These are phyloP conservation scores for Strigamia crassipes DNA, from an alignment of 2,888 invertebrate species.

Conservation along the genomic window DNA sequence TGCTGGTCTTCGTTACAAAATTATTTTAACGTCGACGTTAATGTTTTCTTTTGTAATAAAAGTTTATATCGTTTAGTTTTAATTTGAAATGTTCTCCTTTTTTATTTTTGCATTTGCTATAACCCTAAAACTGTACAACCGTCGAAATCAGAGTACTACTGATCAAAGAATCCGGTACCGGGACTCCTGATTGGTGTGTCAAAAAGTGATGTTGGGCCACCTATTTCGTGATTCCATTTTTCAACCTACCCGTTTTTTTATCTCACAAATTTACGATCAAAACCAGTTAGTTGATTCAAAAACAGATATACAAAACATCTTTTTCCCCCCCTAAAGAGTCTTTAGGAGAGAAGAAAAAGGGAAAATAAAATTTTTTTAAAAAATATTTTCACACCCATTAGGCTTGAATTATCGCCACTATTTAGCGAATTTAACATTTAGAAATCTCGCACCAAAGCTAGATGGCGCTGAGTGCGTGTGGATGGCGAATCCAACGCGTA, in stretches of 20 bases:
- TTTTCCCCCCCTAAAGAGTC: neutral
- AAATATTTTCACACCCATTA: no score
- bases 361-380: no score
- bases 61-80: no score
- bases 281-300: slow-evolving; percentile 32
- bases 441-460: neutral
- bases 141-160: no score
- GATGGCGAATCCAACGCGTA: neutral
- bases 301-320: neutral
- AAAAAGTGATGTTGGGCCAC: neutral
- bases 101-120: no score
- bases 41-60: no score
- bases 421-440: neutral
- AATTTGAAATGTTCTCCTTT: no score
- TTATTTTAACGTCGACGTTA: no score
- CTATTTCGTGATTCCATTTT: neutral
- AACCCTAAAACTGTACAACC: no score
- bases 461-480: neutral
- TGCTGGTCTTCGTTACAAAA: no score
- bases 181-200: neutral
- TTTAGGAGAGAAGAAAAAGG: no score
- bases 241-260: neutral
- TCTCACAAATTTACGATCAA: slow-evolving; percentile 5
- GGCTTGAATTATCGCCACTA: neutral
- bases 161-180: no score